Evolutionary conservation across 2,888 invertebrate genomes (phyloP).

Genomic region (Epsilonema sp.): DNA sequence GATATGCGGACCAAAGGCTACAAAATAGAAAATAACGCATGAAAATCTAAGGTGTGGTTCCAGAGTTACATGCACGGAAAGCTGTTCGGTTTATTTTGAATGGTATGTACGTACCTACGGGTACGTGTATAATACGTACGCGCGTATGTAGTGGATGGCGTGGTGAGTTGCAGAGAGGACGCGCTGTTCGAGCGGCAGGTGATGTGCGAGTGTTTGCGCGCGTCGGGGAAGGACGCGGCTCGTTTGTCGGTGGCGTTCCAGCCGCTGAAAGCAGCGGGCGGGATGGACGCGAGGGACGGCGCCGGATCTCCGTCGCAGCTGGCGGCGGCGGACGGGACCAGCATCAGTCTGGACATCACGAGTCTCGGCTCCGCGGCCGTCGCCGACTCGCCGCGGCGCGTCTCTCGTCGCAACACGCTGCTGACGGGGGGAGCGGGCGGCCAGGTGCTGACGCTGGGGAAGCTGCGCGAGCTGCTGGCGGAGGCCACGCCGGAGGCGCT

Average conservation of each 20-base stretch:
- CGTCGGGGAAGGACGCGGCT: constrained; percentile 41
- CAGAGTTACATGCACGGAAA: too few species aligned
- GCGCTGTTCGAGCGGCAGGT: constrained; percentile 43
- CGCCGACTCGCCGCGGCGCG: neutral
- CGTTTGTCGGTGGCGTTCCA: constrained; percentile 12
- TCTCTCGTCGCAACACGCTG: neutral
- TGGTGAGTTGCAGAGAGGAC: too few species aligned
- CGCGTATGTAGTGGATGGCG: too few species aligned
- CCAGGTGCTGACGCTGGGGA: neutral
- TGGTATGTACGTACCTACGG: too few species aligned
- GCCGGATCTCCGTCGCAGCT: neutral
- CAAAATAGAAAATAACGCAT: too few species aligned
- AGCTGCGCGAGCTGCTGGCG: neutral
- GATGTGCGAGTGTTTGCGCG: constrained; percentile 53
- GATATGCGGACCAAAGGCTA: too few species aligned
- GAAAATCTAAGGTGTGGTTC: too few species aligned
- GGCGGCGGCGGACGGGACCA: neutral
- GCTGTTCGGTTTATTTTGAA: too few species aligned
- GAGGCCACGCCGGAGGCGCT: neutral
- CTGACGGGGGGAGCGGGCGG: neutral
- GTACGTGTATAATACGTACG: too few species aligned
- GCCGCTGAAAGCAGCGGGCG: constrained; percentile 6
- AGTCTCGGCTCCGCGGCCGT: neutral
- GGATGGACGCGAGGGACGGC: neutral
- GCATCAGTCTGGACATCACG: neutral